Evolutionary conservation across 2,888 invertebrate genomes (phyloP), one percentile per base, ranked within the genome.

Genomic region (Lithodes maja): DNA sequence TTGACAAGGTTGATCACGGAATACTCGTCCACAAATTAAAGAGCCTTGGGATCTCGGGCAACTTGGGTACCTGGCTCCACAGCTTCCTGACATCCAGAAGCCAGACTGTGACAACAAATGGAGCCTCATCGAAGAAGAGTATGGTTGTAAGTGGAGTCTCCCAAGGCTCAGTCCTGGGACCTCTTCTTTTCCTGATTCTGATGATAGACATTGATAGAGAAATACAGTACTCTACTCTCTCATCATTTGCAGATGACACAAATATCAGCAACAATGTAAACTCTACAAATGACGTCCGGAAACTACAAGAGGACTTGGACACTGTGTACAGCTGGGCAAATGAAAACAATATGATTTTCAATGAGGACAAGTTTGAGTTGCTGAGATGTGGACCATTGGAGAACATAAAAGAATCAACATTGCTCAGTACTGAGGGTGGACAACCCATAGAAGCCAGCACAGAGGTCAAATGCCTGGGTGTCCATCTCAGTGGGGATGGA

Each of bases 311-410:
- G 0, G 49, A 82, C 82, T 7, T 82, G 5, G 12, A 82, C 17
- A 68, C 17, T 17, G 87, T 86, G 75, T 86, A 50, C 49, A 83
- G 54, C 55, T 86, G 83, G 83, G 87, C 74, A 69, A 83, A 71
- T 74, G 55, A 52, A 17, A 78, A 55, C 75, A 74, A 75, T n/a
- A 84, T 84, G 54, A 12, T 53, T n/a, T 33, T 68, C 61, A 68
- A 68, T n/a, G 68, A 82, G 55, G 79, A 79, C 12, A 53, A 53
- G 53, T 79, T 53, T 79, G 79, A 79, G 15, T 9, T 79, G 12
- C 54, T 79, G 79, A 9, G 12, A 79, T 53, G 52, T 52, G 79
- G 79, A 9, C 53, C 79, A 9, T 9, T 53, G 52, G 9, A 17
- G 1, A 15, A 79, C 53, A 50, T 79, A 49, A 79, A 79, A 79